A percentile compares a stretch with the other conserved stretches of the same genome.
These are phyloP conservation scores for Cordilura impudica DNA, from an alignment of 2,888 invertebrate genomes.

Conservation along the genomic window DNA sequence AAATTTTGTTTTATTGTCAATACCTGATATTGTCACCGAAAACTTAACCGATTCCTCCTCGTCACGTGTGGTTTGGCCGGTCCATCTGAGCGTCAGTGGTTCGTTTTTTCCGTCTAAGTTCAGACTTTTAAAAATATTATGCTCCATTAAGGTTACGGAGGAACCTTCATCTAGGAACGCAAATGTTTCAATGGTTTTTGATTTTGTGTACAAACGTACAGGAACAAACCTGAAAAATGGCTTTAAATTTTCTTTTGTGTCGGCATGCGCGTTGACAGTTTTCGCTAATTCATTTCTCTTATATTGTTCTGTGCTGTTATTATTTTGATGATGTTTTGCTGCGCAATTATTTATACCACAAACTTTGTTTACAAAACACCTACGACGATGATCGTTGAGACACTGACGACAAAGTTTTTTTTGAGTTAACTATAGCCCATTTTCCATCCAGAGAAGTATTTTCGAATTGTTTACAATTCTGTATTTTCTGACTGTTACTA, in stretches of 20 bases:
- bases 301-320: background rate
- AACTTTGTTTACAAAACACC: background rate
- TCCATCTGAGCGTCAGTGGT: too few species aligned
- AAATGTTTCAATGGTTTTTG: background rate
- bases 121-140: too few species aligned
- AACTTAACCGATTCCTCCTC: too few species aligned
- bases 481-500: background rate
- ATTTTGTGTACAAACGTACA: constrained; percentile 23
- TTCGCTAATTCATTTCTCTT: too few species aligned
- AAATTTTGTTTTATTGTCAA: too few species aligned
- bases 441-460: background rate
- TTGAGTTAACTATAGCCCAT: background rate
- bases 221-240: background rate
- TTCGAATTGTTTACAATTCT: background rate
- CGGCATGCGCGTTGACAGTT: background rate
- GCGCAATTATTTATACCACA: background rate
- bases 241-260: background rate
- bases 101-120: too few species aligned
- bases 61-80: too few species aligned
- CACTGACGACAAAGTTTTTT: background rate
- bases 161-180: too few species aligned
- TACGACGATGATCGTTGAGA: background rate
- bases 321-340: background rate
- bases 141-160: background rate
- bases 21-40: too few species aligned